Conservation (phyloP, 2,113 vertebrate genomes). For the Craseonycteris thonglongyai region DNA sequence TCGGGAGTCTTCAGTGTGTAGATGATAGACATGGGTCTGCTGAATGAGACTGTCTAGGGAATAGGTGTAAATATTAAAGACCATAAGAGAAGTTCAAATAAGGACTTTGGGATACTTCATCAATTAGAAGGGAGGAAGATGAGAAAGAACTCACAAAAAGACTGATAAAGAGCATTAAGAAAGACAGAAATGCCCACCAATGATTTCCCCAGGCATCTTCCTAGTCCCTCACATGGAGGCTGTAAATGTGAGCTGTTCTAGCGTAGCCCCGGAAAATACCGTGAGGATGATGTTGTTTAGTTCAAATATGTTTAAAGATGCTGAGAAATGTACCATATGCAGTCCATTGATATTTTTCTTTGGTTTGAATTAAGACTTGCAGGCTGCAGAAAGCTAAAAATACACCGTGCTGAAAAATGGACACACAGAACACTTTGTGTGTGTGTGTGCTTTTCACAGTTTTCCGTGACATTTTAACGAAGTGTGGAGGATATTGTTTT, state of each 20-base stretch:
- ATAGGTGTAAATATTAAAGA: not conserved
- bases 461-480: slow-evolving; percentile 61
- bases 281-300: not conserved
- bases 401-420: slow-evolving; percentile 51
- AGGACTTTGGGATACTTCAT: accelerated
- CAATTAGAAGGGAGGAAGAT: not conserved
- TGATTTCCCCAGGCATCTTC: not conserved
- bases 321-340: slow-evolving; percentile 8
- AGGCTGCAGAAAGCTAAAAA: slow-evolving; percentile 56
- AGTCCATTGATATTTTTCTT: slow-evolving; percentile 39
- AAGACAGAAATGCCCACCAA: accelerated
- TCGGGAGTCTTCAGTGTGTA: not conserved
- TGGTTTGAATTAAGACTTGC: slow-evolving; percentile 42
- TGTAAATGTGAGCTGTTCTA: not conserved
- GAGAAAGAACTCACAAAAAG: not conserved
- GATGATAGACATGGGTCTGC: not conserved
- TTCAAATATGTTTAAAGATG: slow-evolving; percentile 16
- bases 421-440: slow-evolving; percentile 10
- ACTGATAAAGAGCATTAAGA: not conserved
- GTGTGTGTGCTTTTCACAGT: slow-evolving; percentile 54
- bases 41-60: not conserved
- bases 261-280: not conserved
- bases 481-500: slow-evolving; percentile 37
- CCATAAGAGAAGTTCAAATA: not conserved
- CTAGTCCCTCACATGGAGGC: not conserved